Conservation (phyloP, 2,797 vertebrate species). For the Acanthopagrus latus region DNA sequence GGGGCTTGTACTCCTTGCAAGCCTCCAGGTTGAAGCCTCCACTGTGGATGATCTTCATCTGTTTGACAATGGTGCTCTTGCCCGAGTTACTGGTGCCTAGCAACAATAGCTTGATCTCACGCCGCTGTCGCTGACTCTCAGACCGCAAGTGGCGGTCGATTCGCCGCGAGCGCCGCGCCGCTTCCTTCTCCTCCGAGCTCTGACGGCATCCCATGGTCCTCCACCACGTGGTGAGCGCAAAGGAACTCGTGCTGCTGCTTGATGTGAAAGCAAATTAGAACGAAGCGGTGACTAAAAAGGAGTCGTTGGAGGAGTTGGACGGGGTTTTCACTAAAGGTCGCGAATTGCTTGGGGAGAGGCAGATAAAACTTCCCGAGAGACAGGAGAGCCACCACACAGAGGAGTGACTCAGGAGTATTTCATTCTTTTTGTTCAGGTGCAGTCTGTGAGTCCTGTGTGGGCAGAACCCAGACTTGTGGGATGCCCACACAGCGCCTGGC, state of each 20-base stretch:
- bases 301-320: constrained; percentile 23
- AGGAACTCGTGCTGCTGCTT: constrained; percentile 81
- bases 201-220: constrained; percentile 99
- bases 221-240: constrained; percentile 80
- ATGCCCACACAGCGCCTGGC: constrained; percentile 77
- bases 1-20: constrained; percentile 98
- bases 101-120: constrained; percentile 97
- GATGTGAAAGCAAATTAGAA: constrained; percentile 69
- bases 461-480: constrained; percentile 79
- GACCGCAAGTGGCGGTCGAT: constrained; percentile 99
- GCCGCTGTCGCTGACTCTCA: constrained; percentile 96
- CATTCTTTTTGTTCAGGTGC: constrained; percentile 69
- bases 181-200: constrained; percentile 99
- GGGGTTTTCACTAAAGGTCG: constrained; percentile 22
- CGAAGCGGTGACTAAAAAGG: constrained; percentile 55
- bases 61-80: constrained; percentile 99
- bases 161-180: constrained; percentile 96
- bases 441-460: constrained; percentile 78
- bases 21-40: constrained; percentile 98
- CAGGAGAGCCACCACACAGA: constrained; percentile 59
- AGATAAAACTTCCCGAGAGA: constrained; percentile 46
- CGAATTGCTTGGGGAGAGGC: constrained; percentile 20
- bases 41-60: constrained; percentile 99
- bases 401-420: constrained; percentile 74
- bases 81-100: constrained; percentile 99